Base-by-base conservation (phyloP, 2,888 invertebrate species). In the Zaprionus obscuricornis region DNA sequence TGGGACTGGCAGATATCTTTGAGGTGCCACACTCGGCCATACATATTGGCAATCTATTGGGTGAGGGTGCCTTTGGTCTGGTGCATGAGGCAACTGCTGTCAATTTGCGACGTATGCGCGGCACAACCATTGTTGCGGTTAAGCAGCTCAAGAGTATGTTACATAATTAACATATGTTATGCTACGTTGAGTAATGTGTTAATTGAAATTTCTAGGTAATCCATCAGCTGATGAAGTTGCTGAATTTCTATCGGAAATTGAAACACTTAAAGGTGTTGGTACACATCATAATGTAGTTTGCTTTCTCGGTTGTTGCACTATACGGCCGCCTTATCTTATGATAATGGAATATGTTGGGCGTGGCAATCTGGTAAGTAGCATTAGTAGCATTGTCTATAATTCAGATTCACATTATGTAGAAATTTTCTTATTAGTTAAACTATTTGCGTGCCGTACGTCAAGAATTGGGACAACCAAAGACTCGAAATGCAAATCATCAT, bases 271-370 rank as follows among this genome's bases (percentile, higher is more conserved):
- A 88, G 92, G 92, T 65, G 94, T 96, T 0, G 96, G 95, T 0
- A 91, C 91, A 0, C 96, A 96, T 89, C 92, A 93, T 10, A 94
- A 96, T 89, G 94, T 96, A 45, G 95, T 96, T 10, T 91, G 92
- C 10, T 87, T 90, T 58, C 82, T 96, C 0, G 96, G 94, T 0
- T 96, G 95, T 75, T 96, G 96, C 77, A 95, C 95, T 0, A 89
- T 92, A 11, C 91, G 92, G 0, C 90, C 93, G 16, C 96, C 96
- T 0, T 92, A 93, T 39, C 92, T 95, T 60, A 94, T 96, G 66
- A 91, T 96, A 5, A 92, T 96, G 89, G 96, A 96, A 86, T 95
- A 94, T 83, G 94, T 95, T 7, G 94, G 95, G 0, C 93, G 94
- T 64, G 96, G 96, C 0, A 95, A 95, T 85, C 90, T 97, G 50